Conservation (phyloP, 2,888 invertebrate genomes). For the Pheosia gnoma region DNA sequence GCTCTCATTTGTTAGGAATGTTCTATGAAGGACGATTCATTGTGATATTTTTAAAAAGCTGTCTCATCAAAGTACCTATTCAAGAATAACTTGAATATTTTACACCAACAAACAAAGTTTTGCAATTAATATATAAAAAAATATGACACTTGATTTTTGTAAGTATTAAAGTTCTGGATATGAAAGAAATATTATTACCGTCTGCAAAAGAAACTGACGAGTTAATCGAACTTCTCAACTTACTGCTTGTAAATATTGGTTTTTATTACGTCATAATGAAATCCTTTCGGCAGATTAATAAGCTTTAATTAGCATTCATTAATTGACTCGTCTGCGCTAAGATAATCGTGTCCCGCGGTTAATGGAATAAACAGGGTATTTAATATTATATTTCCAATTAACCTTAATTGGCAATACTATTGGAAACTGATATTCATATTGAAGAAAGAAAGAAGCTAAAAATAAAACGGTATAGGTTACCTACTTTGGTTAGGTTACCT, state of each 20-base stretch:
- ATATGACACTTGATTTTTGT: neutral
- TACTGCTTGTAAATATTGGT: neutral
- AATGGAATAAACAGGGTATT: neutral
- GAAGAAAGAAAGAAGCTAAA: neutral
- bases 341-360: neutral
- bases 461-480: neutral
- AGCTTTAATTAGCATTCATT: neutral
- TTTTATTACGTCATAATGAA: slow-evolving; percentile 4
- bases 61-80: neutral
- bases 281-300: neutral
- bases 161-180: slow-evolving; percentile 3
- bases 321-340: neutral
- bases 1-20: slow-evolving; percentile 2
- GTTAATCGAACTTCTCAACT: slow-evolving; percentile 5
- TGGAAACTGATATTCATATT: neutral
- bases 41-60: too few relatives aligned
- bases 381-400: neutral
- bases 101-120: neutral
- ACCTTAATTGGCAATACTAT: neutral
- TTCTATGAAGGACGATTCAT: neutral
- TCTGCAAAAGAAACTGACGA: neutral
- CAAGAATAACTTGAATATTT: neutral
- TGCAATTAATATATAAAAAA: neutral
- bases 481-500: too few relatives aligned
- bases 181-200: neutral